These are phyloP conservation scores for Falco berigora DNA, from an alignment of 2,797 vertebrate genomes.

Conservation along the genomic window DNA sequence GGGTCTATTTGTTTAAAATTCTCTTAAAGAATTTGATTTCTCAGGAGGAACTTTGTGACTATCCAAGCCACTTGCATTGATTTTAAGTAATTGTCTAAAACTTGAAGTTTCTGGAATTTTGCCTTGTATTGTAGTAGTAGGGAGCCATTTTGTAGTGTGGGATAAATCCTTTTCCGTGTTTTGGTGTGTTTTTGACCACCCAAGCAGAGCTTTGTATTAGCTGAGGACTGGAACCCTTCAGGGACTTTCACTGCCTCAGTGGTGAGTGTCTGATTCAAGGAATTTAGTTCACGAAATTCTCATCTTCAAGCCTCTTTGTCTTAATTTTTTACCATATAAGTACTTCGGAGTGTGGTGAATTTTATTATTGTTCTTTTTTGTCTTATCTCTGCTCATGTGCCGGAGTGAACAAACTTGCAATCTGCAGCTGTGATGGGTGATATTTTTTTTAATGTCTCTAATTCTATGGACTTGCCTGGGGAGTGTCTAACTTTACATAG, in stretches of 20 bases:
- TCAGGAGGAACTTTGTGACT: not conserved
- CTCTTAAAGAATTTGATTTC: not conserved
- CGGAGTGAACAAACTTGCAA: not conserved
- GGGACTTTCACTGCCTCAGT: not conserved
- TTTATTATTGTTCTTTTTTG: not conserved
- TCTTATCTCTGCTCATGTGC: not conserved
- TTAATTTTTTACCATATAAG: not conserved
- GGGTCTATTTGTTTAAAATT: not conserved
- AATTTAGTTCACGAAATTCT: not conserved
- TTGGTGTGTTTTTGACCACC: not conserved
- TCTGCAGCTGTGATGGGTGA: not conserved
- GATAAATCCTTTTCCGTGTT: not conserved
- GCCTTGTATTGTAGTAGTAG: not conserved
- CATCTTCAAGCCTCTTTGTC: not conserved
- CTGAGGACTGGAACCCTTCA: not conserved
- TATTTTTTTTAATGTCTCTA: not conserved
- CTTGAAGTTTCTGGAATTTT: not conserved
- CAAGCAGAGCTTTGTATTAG: not conserved
- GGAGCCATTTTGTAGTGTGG: not conserved
- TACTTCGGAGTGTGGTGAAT: not conserved
- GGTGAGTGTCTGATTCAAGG: not conserved
- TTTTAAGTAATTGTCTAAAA: not conserved
- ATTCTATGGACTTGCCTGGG: not conserved
- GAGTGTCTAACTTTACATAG: not conserved
- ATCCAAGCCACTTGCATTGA: not conserved